Evolutionary conservation across 2,113 vertebrate species (phyloP), one percentile per base, ranked within the genome.

Genomic region (Spheniscus mendiculus): DNA sequence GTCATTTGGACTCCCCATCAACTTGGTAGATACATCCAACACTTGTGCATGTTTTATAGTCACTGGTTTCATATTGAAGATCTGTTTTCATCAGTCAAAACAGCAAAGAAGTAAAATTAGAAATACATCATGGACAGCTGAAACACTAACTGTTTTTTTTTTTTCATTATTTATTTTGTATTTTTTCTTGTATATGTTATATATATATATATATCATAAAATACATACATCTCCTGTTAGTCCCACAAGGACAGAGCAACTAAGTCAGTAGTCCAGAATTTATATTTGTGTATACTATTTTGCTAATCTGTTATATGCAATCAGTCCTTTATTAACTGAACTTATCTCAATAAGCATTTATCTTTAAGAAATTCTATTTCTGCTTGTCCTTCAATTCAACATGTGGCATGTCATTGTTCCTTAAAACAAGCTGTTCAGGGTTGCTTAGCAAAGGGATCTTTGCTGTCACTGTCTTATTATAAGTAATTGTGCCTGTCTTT

Each of bases 401-500:
- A 77, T 47, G 78, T 77, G 77, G 18, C 58, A 73, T 79, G 30
- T 5, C 58, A 70, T 84, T 86, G 19, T 92, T 86, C 40, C 55
- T 74, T 77, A 83, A 89, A 95, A 69, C 36, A 91, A 58, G 26
- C 15, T 77, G 17, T 66, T 80, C 58, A 78, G 55, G 13, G 49
- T 70, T 96, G 77, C 89, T 97, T 94, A 97, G 83, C 6, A 30
- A 95, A 92, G 36, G 21, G 73, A 86, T 78, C 77, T 93, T 89
- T 94, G 9, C 53, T 96, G 78, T 92, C 79, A 91, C 50, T 87
- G 12, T 56, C 84, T 96, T 95, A 56, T 94, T 58, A 67, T n/a
- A 73, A 96, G 36, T 84, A 96, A 94, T 90, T 89, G 34, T 40
- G 66, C 93, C 90, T 97, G 74, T 92, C 74, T 95, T 95, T 74